Base-by-base conservation (phyloP, 53 echinoderm and acorn worm genomes). In the Echinarachnius parma region DNA sequence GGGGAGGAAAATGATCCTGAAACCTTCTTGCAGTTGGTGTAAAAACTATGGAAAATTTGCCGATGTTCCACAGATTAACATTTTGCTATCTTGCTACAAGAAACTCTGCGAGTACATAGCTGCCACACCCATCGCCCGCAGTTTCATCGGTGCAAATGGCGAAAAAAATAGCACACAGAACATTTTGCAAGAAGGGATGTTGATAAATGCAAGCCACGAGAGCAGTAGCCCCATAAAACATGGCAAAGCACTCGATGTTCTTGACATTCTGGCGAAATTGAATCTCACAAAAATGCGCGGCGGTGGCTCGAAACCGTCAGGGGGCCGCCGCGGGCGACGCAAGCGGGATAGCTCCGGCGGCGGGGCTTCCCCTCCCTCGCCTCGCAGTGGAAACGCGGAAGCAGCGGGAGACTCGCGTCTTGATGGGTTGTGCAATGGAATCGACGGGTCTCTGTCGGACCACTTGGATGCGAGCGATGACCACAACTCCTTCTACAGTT, bases 1-100 rank as follows among this genome's bases (percentile, higher is more conserved):
- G 11, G 98, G 98, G 15, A 88, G 98, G 1, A 98, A 98, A 82
- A 98, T 91, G 91, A 63, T 87, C 0, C 86, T 98, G 20, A 88
- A 88, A 65, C 98, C 98, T 42, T 85, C 98, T 3, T 98, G 98
- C 60, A 88, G 91, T 34, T 98, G 98, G 98, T 98, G 98, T 33
- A 98, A 91, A 60, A 89, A 98, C 30, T 98, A 92, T 34, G 79
- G 62, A 23, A 34, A 89, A 64, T 98, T 91, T 66, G 75, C 54
- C 0, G 98, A 98, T 57, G 88, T 85, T 25, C 88, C 84, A 80
- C 91, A 98, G 53, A 75, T 98, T 28, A 79, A 72, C 35, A 90
- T 98, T 36, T 66, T 98, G 26, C 81, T 98, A 14, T 87, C 98
- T 14, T 98, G 98, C 49, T 98, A 91, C 86, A 98, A 98, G 65